Percentiles rank a stretch among this genome's conserved stretches.
phyloP scores from a whole-genome alignment of 1,140 invertebrate species.

The Bombus picipes region DNA sequence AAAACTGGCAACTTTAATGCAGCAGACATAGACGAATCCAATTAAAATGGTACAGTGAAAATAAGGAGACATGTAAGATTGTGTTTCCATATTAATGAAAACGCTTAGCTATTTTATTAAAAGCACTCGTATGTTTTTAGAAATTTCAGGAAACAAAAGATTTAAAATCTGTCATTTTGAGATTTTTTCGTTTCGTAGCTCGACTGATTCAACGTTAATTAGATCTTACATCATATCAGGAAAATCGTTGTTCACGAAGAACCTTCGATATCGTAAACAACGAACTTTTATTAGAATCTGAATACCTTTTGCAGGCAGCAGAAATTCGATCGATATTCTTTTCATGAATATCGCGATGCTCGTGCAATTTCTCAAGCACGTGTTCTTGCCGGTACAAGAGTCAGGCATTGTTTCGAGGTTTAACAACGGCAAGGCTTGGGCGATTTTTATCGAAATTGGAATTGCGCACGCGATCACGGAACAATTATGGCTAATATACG shows the following conservation, averaged over 20 bases:
- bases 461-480: not conserved
- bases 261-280: not conserved
- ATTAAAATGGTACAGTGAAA: not conserved
- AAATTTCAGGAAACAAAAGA: not conserved
- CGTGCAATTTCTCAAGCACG: slow-evolving; percentile 2
- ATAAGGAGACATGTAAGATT: not conserved
- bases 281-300: not conserved
- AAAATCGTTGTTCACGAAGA: not conserved
- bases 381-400: not conserved
- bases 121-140: not conserved
- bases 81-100: not conserved
- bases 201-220: not conserved
- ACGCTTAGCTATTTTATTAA: not conserved
- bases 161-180: not conserved
- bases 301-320: not conserved
- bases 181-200: not conserved
- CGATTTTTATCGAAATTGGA: slow-evolving; percentile 18
- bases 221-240: not conserved
- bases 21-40: not conserved
- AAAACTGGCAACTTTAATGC: not conserved
- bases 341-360: slow-evolving; percentile 20
- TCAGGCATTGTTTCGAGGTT: not conserved
- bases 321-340: slow-evolving; percentile 21
- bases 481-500: not conserved
- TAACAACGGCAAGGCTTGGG: not conserved